Conservation (phyloP, 1,140 invertebrate genomes). For the Berghia stephanieae region DNA sequence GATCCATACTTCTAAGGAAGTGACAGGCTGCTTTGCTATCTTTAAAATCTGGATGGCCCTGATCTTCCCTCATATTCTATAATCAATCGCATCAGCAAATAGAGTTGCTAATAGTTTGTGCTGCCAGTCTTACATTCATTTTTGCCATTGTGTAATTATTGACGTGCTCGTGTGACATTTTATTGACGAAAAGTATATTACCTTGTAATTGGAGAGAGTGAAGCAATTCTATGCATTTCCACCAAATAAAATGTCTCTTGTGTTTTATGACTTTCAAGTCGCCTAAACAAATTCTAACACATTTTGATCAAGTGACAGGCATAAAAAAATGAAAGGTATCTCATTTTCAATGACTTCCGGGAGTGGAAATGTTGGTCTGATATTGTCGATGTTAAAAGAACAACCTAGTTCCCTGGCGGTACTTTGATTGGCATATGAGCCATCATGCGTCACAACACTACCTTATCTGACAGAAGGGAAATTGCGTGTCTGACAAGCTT, state of each 20-base stretch:
- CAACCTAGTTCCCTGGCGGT: conserved; percentile 1
- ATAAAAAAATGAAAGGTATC: neutral
- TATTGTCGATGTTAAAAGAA: neutral
- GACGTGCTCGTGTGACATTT: neutral
- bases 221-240: neutral
- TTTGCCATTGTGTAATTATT: neutral
- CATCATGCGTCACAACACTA: conserved; percentile 3
- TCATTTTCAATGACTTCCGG: neutral
- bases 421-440: conserved; percentile 9
- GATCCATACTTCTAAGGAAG: neutral
- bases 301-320: conserved; percentile 21
- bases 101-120: conserved; percentile 7
- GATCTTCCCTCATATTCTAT: neutral
- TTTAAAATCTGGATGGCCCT: neutral
- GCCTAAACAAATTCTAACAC: neutral
- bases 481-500: neutral
- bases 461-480: neutral
- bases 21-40: neutral
- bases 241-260: neutral
- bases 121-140: neutral
- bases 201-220: neutral
- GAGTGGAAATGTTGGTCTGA: neutral
- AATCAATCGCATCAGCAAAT: conserved; percentile 15
- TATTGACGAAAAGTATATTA: conserved; percentile 5
- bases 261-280: neutral